Conservation (phyloP, 1,140 invertebrate genomes). For the Diorhabda elongata region DNA sequence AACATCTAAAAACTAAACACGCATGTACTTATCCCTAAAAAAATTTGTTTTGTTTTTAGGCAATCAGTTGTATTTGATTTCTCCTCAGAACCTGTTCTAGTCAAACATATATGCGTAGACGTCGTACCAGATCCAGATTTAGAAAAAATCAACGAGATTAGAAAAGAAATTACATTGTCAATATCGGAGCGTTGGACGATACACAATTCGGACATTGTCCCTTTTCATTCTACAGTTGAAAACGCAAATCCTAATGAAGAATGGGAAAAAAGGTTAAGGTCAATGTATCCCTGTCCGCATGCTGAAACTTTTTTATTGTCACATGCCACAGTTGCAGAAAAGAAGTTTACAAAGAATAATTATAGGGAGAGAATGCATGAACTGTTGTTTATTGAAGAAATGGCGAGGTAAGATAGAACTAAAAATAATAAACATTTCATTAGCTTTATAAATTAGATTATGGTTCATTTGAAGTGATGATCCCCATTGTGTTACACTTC, state of each 20-base stretch:
- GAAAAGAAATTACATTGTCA: conserved; percentile 57
- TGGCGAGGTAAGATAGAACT: conserved; percentile 48
- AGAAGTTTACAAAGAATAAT: conserved; percentile 63
- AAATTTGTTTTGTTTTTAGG: conserved; percentile 37
- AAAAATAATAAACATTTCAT: too few relatives aligned
- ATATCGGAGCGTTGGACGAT: conserved; percentile 53
- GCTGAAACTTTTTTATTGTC: conserved; percentile 64
- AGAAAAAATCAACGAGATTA: conserved; percentile 64
- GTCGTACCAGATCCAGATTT: conserved; percentile 67
- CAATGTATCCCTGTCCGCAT: conserved; percentile 65
- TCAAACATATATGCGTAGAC: conserved; percentile 72
- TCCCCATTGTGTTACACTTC: too few relatives aligned
- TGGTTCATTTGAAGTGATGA: too few relatives aligned
- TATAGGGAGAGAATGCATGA: conserved; percentile 76
- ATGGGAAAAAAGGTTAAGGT: conserved; percentile 56
- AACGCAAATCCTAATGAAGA: conserved; percentile 47
- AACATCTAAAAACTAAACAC: too few relatives aligned
- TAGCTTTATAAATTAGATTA: too few relatives aligned
- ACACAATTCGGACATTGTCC: conserved; percentile 55
- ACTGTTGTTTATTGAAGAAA: conserved; percentile 73
- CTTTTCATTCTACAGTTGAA: conserved; percentile 51
- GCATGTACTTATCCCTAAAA: too few relatives aligned
- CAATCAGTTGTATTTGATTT: conserved; percentile 79
- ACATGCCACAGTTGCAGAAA: conserved; percentile 63
- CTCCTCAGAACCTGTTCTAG: conserved; percentile 64